Evolutionary conservation across 2,888 invertebrate species (phyloP), one percentile per base, ranked within the genome.

Genomic region (Pharmacophagus antenor): DNA sequence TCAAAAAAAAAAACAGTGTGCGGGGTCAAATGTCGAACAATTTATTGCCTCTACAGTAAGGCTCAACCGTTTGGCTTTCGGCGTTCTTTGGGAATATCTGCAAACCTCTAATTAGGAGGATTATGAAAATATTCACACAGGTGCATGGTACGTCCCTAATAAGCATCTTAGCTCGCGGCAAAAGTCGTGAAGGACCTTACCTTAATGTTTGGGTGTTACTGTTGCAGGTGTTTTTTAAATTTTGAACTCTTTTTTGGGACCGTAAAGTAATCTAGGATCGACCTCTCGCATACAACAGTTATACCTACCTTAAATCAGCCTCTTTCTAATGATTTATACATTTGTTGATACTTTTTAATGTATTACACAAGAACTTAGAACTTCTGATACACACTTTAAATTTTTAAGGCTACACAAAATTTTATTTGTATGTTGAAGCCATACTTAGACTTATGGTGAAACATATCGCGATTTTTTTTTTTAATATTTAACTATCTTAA

Each of bases 101-200:
- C 90, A 80, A 88, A 89, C 90, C 90, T 84, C 85, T 90, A 90
- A 90, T 90, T 90, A 90, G 82, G 81, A 77, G 85, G 88, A 87
- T 88, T 88, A 88, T 88, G 88, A 84, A 85, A 88, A 88, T 84
- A 89, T 89, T 88, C 89, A 88, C 88, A 90, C 90, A 90, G 90
- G 90, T 90, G 90, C 88, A 73, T 74, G 82, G 81, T 72, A 75
- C 84, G 77, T 75, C 83, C 87, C 80, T 90, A 89, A 90, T 89
- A 89, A 89, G 88, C 79, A 79, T 82, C 80, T 86, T 84, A 72
- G 89, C 90, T 88, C 68, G 75, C 74, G 90, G 90, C 90, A 67
- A 81, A 51, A 81, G 77, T 88, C 90, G 90, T 90, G 90, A 81
- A 69, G 76, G 77, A 73, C 70, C 75, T 70, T 70, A 71, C 69